Conservation (phyloP, 1,140 invertebrate species). For the Drosophila miranda region DNA sequence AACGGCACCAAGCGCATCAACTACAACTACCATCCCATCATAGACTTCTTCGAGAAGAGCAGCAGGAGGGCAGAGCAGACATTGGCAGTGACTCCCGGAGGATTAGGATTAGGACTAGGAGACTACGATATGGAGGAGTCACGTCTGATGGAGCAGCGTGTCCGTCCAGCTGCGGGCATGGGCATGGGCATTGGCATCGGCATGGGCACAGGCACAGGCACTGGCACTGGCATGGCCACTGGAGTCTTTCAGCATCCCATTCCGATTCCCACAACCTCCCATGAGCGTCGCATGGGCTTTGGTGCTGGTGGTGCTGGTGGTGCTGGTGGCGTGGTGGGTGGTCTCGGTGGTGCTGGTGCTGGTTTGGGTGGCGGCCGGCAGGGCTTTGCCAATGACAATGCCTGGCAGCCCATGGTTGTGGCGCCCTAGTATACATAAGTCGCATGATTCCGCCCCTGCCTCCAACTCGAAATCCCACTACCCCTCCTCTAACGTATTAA, state of each 20-base stretch:
- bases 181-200: background rate
- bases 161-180: slow-evolving; percentile 25
- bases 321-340: slow-evolving; percentile 53
- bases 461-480: slow-evolving; percentile 5
- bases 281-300: slow-evolving; percentile 73
- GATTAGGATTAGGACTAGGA: background rate
- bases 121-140: slow-evolving; percentile 49
- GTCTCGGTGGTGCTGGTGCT: slow-evolving; percentile 24
- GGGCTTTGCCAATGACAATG: slow-evolving; percentile 66
- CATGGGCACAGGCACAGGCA: slow-evolving; percentile 27
- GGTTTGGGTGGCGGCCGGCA: slow-evolving; percentile 34
- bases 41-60: slow-evolving; percentile 88
- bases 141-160: slow-evolving; percentile 48
- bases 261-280: slow-evolving; percentile 42
- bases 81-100: slow-evolving; percentile 1
- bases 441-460: slow-evolving; percentile 44
- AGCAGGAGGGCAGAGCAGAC: slow-evolving; percentile 44
- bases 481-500: slow-evolving; percentile 61
- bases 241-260: slow-evolving; percentile 49
- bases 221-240: slow-evolving; percentile 3
- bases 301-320: slow-evolving; percentile 49
- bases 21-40: slow-evolving; percentile 93
- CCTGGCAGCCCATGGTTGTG: slow-evolving; percentile 74
- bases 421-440: slow-evolving; percentile 48
- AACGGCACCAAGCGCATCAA: slow-evolving; percentile 85